These are phyloP conservation scores for Chelon labrosus DNA, from an alignment of 2,797 vertebrate species.

Conservation along the genomic window DNA sequence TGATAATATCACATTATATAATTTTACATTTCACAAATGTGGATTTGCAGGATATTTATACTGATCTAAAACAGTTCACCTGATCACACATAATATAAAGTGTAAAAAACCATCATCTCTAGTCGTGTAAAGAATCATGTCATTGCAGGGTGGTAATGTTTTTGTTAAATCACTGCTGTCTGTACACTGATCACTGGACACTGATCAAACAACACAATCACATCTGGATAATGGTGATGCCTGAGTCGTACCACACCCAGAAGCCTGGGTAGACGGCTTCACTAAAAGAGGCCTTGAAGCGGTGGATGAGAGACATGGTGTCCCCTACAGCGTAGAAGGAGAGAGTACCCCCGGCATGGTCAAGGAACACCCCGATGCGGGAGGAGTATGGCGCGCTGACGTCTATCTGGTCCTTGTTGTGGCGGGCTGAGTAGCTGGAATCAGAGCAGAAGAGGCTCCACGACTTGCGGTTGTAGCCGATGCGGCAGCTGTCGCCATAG, in stretches of 20 bases:
- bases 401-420: slow-evolving; percentile 86
- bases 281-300: slow-evolving; percentile 84
- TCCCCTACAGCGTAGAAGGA: slow-evolving; percentile 86
- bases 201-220: slow-evolving; percentile 44
- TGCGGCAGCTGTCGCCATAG: slow-evolving; percentile 84
- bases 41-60: slow-evolving; percentile 55
- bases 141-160: background rate
- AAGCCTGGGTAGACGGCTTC: slow-evolving; percentile 88
- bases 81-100: slow-evolving; percentile 1
- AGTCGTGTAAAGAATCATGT: slow-evolving; percentile 17
- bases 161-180: slow-evolving; percentile 21
- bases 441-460: slow-evolving; percentile 89
- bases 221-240: slow-evolving; percentile 79
- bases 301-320: slow-evolving; percentile 87
- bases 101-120: background rate
- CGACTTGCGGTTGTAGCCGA: slow-evolving; percentile 89
- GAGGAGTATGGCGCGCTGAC: slow-evolving; percentile 84
- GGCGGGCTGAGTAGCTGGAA: slow-evolving; percentile 87
- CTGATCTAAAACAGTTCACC: slow-evolving; percentile 22
- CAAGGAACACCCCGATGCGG: slow-evolving; percentile 87
- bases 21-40: slow-evolving; percentile 31
- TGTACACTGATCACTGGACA: slow-evolving; percentile 36
- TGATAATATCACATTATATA: slow-evolving; percentile 17
- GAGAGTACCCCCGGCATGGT: slow-evolving; percentile 82
- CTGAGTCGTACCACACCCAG: slow-evolving; percentile 89